phyloP scores from a whole-genome alignment of 1,140 invertebrate genomes.

The Aphelinus atriplicis region DNA sequence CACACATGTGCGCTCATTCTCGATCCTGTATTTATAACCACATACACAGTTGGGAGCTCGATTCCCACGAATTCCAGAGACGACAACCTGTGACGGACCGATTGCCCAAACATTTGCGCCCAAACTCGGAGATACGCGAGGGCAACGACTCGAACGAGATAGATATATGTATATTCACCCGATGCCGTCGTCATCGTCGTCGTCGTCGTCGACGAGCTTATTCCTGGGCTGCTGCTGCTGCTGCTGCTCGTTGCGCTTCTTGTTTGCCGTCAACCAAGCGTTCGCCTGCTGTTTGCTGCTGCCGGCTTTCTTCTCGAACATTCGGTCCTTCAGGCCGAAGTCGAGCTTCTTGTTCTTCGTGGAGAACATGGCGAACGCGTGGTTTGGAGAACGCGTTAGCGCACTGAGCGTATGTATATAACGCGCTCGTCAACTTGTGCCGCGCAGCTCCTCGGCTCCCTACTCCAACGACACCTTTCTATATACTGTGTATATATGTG shows the following conservation, averaged over 20 bases:
- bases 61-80: too few species aligned
- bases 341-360: background rate
- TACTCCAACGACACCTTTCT: too few species aligned
- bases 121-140: too few species aligned
- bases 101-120: too few species aligned
- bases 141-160: background rate
- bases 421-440: too few species aligned
- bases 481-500: too few species aligned
- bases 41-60: too few species aligned
- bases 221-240: background rate
- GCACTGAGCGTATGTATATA: background rate
- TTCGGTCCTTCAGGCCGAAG: conserved; percentile 7
- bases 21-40: too few species aligned
- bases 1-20: too few species aligned
- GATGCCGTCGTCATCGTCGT: conserved; percentile 1
- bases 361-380: background rate
- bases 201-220: background rate
- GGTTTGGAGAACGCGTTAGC: conserved; percentile 2
- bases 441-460: too few species aligned
- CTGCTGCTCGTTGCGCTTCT: conserved; percentile 13
- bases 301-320: too few species aligned
- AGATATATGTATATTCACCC: conserved; percentile 10
- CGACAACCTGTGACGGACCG: too few species aligned
- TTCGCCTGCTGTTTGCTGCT: conserved; percentile 18
- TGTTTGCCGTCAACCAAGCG: conserved; percentile 17